phyloP scores from a whole-genome alignment of 2,888 invertebrate genomes.

The Cataglyphis rosenhaueri region DNA sequence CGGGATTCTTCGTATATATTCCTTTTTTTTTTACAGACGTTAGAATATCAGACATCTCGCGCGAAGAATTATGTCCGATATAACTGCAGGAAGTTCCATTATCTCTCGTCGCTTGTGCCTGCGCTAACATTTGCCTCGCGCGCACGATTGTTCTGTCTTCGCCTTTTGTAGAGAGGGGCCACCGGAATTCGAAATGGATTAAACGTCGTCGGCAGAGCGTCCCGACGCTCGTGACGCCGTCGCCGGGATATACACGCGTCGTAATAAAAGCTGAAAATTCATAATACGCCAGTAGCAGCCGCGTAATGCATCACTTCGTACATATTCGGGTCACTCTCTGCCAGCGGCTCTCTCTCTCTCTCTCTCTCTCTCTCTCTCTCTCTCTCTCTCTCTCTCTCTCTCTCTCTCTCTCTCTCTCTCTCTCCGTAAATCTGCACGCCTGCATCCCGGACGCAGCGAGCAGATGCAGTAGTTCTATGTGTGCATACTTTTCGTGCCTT shows the following conservation, averaged over 20 bases:
- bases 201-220: slow-evolving; percentile 54
- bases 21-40: slow-evolving; percentile 16
- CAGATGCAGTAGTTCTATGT: slow-evolving; percentile 41
- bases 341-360: slow-evolving; percentile 21
- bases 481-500: slow-evolving; percentile 39
- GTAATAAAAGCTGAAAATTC: slow-evolving; percentile 76
- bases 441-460: slow-evolving; percentile 42
- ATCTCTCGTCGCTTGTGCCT: slow-evolving; percentile 49
- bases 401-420: too few species aligned
- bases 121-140: slow-evolving; percentile 41
- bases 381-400: too few species aligned
- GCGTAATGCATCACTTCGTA: slow-evolving; percentile 74
- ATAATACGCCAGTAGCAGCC: slow-evolving; percentile 70
- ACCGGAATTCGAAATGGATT: slow-evolving; percentile 53
- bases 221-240: slow-evolving; percentile 32
- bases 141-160: slow-evolving; percentile 48
- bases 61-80: slow-evolving; percentile 43
- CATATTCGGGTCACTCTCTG: slow-evolving; percentile 73
- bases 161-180: slow-evolving; percentile 45
- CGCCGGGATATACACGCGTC: slow-evolving; percentile 54
- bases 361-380: too few species aligned
- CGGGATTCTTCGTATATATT: neutral
- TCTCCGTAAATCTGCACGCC: slow-evolving; percentile 45
- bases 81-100: slow-evolving; percentile 49
- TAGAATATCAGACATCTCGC: slow-evolving; percentile 25